phyloP scores from a whole-genome alignment of 2,797 vertebrate species.

The Catharus ustulatus region DNA sequence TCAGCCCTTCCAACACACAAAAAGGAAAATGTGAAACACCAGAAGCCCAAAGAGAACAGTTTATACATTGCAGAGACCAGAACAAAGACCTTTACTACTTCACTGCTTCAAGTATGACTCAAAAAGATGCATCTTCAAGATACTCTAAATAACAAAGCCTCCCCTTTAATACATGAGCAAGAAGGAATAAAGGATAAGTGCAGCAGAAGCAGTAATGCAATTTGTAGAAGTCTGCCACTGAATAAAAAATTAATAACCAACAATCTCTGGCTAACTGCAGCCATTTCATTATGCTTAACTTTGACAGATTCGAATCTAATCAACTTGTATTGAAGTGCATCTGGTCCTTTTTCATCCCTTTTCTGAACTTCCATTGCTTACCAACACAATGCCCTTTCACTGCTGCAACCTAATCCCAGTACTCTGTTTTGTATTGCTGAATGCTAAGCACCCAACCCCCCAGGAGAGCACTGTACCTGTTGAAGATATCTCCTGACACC shows the following conservation, averaged over 20 bases:
- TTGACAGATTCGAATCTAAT: background rate
- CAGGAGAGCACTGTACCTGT: conserved; percentile 74
- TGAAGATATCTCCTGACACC: conserved; percentile 91
- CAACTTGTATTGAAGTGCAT: background rate
- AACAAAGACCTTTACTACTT: conserved; percentile 3
- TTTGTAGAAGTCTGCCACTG: background rate
- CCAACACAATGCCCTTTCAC: background rate
- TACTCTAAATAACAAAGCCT: background rate
- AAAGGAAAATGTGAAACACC: background rate
- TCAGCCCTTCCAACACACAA: background rate
- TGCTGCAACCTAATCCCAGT: background rate
- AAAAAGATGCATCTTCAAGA: background rate
- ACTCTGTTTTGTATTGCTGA: background rate
- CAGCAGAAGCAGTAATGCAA: background rate
- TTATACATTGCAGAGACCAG: background rate
- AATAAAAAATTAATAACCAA: conserved; percentile 18
- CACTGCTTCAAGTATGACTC: background rate
- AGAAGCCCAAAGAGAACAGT: background rate
- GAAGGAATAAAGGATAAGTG: background rate
- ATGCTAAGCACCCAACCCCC: background rate
- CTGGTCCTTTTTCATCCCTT: background rate
- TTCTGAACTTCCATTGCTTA: background rate
- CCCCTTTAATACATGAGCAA: background rate
- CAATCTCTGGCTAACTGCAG: background rate
- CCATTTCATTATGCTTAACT: background rate